These are phyloP conservation scores for Muscina levida DNA, from an alignment of 2,888 invertebrate genomes.

Conservation along the genomic window DNA sequence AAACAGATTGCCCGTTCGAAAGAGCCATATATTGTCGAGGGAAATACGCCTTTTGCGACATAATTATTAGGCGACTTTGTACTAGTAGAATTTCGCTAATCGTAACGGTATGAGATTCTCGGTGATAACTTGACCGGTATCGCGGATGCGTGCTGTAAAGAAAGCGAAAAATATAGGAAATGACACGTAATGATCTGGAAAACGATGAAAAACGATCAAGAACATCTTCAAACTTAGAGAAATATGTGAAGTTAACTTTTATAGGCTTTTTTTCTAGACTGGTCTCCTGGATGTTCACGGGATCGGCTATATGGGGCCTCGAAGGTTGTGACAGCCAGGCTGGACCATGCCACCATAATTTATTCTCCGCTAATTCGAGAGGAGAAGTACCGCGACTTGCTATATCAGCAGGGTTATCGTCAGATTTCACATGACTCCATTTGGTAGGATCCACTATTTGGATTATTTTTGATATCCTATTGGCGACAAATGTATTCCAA, in stretches of 20 bases:
- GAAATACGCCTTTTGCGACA: background rate
- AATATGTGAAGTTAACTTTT: too few relatives aligned
- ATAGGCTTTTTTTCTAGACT: too few relatives aligned
- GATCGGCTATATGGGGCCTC: background rate
- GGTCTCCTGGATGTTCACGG: too few relatives aligned
- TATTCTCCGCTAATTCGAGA: background rate
- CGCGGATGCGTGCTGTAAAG: background rate
- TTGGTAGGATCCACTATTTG: too few relatives aligned
- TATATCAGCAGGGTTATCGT: constrained; percentile 43
- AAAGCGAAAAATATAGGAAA: constrained; percentile 16
- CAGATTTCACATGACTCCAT: too few relatives aligned
- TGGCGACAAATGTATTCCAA: too few relatives aligned
- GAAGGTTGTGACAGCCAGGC: background rate
- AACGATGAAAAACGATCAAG: constrained; percentile 23
- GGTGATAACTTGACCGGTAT: background rate
- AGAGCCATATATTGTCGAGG: background rate
- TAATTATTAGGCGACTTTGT: background rate
- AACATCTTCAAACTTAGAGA: too few relatives aligned
- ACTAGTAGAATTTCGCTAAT: background rate
- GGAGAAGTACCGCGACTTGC: constrained; percentile 3
- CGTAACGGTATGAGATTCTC: background rate
- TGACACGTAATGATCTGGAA: background rate
- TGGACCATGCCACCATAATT: constrained; percentile 48
- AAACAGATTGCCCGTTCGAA: background rate
- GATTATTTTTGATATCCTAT: too few relatives aligned